A percentile compares a stretch with the other conserved stretches of the same genome.
phyloP scores from a whole-genome alignment of 1,140 invertebrate species.

The Wasmannia auropunctata region DNA sequence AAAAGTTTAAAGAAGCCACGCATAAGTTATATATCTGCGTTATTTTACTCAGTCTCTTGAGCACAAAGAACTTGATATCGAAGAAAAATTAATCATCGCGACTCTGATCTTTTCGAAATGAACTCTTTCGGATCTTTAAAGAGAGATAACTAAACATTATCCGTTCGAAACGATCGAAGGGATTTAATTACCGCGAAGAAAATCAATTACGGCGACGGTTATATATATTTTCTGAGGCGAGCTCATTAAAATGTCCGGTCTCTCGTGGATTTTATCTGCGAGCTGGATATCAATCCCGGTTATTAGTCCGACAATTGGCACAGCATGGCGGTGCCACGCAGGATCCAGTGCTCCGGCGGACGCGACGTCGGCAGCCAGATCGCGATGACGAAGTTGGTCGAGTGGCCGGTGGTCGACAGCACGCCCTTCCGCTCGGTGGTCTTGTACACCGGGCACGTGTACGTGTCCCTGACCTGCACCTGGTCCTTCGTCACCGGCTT shows the following conservation, averaged over 20 bases:
- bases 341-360: conserved; percentile 93
- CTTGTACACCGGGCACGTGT: conserved; percentile 95
- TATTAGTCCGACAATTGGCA: conserved; percentile 90
- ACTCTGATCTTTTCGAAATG: background rate
- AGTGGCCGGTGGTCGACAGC: conserved; percentile 96
- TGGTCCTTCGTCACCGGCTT: conserved; percentile 91
- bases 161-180: background rate
- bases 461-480: conserved; percentile 87
- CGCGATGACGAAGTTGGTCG: conserved; percentile 96
- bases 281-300: background rate
- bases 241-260: background rate
- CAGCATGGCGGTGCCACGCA: conserved; percentile 94
- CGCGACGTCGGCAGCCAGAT: conserved; percentile 90
- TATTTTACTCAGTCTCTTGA: background rate
- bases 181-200: background rate
- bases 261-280: background rate
- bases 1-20: background rate
- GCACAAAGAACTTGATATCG: background rate
- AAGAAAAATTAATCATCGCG: background rate
- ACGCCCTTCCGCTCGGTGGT: conserved; percentile 93
- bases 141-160: background rate
- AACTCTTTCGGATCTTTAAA: background rate
- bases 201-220: background rate
- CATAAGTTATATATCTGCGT: background rate
- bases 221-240: background rate